Conservation (phyloP, 2,888 invertebrate genomes). For the Blastobasis adustella region DNA sequence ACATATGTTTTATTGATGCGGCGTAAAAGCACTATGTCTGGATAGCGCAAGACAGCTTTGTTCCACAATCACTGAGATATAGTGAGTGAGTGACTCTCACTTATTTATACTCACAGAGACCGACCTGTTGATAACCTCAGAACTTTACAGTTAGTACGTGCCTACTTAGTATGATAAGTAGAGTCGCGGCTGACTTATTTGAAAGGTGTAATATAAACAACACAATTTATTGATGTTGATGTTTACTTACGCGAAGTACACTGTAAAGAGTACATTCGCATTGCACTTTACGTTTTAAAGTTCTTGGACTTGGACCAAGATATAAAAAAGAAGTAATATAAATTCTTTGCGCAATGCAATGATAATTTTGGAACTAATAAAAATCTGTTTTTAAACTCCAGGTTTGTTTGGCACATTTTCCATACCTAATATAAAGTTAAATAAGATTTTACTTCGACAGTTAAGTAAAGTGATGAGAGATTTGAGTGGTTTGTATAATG, state of each 20-base stretch:
- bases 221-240: not conserved
- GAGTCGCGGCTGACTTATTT: not conserved
- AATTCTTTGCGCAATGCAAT: not conserved
- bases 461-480: too few relatives aligned
- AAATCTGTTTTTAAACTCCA: not conserved
- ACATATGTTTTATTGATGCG: too few relatives aligned
- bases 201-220: not conserved
- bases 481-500: too few relatives aligned
- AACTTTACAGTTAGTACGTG: not conserved
- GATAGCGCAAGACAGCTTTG: not conserved
- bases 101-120: slow-evolving; percentile 1
- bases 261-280: not conserved
- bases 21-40: too few relatives aligned
- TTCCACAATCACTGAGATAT: not conserved
- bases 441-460: too few relatives aligned
- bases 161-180: not conserved
- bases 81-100: slow-evolving; percentile 1
- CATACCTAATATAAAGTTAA: too few relatives aligned
- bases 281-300: not conserved
- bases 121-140: slow-evolving; percentile 5
- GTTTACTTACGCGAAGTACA: not conserved
- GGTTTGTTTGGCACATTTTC: too few relatives aligned
- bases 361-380: not conserved
- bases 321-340: slow-evolving; percentile 1
- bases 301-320: slow-evolving; percentile 3